Evolutionary conservation across 2,113 vertebrate genomes (phyloP).

Genomic region (Ahaetulla prasina): DNA sequence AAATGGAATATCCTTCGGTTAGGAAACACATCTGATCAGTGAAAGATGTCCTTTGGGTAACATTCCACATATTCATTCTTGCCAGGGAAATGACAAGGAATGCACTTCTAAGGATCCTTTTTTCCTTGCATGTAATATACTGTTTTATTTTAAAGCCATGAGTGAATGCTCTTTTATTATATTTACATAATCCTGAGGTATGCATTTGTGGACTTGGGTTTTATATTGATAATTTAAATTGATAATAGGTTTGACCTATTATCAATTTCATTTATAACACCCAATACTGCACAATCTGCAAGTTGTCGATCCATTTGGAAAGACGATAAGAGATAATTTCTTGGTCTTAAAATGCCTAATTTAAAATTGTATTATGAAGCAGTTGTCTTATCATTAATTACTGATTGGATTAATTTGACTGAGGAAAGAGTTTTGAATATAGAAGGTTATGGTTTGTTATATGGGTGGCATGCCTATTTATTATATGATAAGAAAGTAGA

Average conservation of each 20-base stretch:
- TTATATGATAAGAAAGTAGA: no score
- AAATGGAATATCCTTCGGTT: neutral
- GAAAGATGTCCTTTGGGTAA: neutral
- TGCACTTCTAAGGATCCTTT: neutral
- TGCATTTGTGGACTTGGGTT: neutral
- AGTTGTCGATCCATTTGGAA: neutral
- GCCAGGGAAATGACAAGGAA: neutral
- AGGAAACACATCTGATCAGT: neutral
- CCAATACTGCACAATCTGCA: neutral
- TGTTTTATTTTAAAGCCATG: neutral
- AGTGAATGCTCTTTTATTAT: neutral
- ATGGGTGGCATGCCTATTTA: no score
- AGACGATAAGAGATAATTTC: neutral
- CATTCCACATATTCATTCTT: neutral
- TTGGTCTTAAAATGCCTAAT: no score
- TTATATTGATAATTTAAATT: no score
- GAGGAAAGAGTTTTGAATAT: no score
- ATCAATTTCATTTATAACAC: neutral
- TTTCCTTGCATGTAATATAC: neutral
- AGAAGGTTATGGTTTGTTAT: no score
- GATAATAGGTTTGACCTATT: no score
- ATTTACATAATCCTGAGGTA: neutral
- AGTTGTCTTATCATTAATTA: no score
- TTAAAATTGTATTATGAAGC: no score
- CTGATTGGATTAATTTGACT: no score